Percentiles rank a stretch among this genome's conserved stretches.
Conservation (phyloP, 2,888 invertebrate species). For the Caenorhabditis wallacei region DNA sequence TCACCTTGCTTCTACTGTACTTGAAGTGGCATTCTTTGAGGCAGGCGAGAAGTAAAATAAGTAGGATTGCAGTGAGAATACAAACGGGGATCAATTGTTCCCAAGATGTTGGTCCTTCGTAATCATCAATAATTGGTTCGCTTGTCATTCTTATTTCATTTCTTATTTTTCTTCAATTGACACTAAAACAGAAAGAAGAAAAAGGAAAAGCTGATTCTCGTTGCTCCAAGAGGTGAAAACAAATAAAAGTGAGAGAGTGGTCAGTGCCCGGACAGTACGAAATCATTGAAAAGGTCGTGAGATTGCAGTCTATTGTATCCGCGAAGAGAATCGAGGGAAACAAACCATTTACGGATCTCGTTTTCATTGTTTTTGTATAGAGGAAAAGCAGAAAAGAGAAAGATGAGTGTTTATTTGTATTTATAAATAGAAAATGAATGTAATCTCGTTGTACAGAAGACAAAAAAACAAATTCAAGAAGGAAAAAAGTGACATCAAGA, state of each 20-base stretch:
- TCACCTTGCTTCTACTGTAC: slow-evolving; percentile 56
- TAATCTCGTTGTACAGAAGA: slow-evolving; percentile 16
- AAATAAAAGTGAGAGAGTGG: slow-evolving; percentile 23
- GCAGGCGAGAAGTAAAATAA: slow-evolving; percentile 64
- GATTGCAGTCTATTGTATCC: slow-evolving; percentile 58
- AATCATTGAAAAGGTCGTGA: slow-evolving; percentile 54
- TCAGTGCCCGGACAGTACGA: slow-evolving; percentile 48
- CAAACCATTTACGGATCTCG: slow-evolving; percentile 57
- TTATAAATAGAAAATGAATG: slow-evolving; percentile 36
- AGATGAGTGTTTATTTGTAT: slow-evolving; percentile 48
- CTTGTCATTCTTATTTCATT: slow-evolving; percentile 57
- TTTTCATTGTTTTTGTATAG: slow-evolving; percentile 44
- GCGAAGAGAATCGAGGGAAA: slow-evolving; percentile 2
- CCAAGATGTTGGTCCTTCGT: slow-evolving; percentile 58
- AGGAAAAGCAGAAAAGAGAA: slow-evolving; percentile 24
- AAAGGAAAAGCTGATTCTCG: slow-evolving; percentile 9
- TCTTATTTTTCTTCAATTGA: slow-evolving; percentile 20
- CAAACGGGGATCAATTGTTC: slow-evolving; percentile 62
- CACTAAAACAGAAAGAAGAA: slow-evolving; percentile 13
- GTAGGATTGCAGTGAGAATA: slow-evolving; percentile 60
- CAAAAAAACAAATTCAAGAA: too few relatives aligned
- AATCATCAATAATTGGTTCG: slow-evolving; percentile 58
- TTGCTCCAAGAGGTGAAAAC: slow-evolving; percentile 57
- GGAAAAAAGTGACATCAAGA: slow-evolving; percentile 51
- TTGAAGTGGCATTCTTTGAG: slow-evolving; percentile 59